Conservation (phyloP, 2,888 invertebrate genomes). For the Rhimphoctona megacephalus region DNA sequence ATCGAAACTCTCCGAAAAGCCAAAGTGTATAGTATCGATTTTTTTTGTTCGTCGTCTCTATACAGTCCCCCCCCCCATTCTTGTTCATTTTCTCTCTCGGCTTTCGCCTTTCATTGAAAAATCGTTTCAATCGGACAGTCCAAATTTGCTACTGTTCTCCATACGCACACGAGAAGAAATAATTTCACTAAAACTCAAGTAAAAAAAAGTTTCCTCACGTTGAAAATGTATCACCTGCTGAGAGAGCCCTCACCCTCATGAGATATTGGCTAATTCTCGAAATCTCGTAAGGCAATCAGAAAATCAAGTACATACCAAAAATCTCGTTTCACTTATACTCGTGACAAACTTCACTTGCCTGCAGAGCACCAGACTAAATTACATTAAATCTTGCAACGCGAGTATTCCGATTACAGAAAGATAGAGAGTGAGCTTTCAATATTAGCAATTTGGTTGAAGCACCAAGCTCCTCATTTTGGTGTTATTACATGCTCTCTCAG, state of each 20-base stretch:
- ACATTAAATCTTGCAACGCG: constrained; percentile 46
- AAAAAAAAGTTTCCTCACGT: neutral
- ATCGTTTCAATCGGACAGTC: constrained; percentile 36
- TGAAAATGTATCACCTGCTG: neutral
- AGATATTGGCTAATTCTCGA: constrained; percentile 30
- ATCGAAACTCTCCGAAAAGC: constrained; percentile 39
- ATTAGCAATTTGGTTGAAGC: constrained; percentile 45
- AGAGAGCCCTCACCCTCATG: neutral
- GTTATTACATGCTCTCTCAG: constrained; percentile 5
- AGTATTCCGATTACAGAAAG: constrained; percentile 4
- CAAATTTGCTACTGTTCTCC: constrained; percentile 26
- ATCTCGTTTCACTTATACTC: constrained; percentile 13
- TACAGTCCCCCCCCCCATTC: constrained; percentile 16
- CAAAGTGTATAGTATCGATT: constrained; percentile 46
- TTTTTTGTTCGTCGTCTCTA: constrained; percentile 59
- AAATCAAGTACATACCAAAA: constrained; percentile 17
- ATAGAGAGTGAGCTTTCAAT: constrained; percentile 54
- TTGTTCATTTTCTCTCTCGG: constrained; percentile 24
- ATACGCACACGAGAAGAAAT: neutral
- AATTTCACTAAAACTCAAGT: neutral
- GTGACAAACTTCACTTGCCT: constrained; percentile 50
- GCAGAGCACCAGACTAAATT: constrained; percentile 29
- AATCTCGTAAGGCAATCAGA: neutral
- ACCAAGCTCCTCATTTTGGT: constrained; percentile 11
- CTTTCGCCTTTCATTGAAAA: constrained; percentile 51